These are phyloP conservation scores for Pecten maximus DNA, from an alignment of 2,888 invertebrate species.

Conservation along the genomic window DNA sequence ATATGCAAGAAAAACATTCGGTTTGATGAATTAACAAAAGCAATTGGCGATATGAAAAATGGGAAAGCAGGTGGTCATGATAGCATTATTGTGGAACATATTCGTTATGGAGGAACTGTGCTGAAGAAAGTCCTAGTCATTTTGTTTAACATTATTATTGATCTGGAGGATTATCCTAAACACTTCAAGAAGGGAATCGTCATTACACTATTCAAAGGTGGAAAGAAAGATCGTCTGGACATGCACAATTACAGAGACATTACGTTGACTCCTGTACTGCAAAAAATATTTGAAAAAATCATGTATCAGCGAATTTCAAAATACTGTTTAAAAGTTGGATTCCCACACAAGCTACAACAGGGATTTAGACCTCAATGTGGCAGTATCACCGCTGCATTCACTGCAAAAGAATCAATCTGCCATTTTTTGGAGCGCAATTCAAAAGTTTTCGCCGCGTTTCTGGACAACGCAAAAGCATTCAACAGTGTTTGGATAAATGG, in stretches of 20 bases:
- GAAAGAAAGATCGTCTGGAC: no score
- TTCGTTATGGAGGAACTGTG: not conserved
- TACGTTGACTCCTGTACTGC: no score
- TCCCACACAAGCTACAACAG: no score
- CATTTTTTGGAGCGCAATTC: constrained; percentile 4
- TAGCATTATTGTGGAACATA: not conserved
- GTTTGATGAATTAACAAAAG: not conserved
- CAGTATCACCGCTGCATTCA: not conserved
- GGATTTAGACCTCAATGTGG: not conserved
- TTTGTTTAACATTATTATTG: not conserved
- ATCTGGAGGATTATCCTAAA: no score
- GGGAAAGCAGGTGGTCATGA: not conserved
- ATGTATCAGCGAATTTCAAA: no score
- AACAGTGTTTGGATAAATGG: not conserved
- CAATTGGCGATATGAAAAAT: not conserved
- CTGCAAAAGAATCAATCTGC: no score
- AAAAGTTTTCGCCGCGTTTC: not conserved
- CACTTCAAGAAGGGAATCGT: no score
- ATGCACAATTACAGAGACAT: no score
- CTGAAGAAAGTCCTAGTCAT: not conserved
- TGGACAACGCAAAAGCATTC: not conserved
- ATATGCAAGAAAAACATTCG: not conserved
- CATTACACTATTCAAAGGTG: no score
- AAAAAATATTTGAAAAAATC: no score
- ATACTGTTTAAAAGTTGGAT: not conserved